Evolutionary conservation across 2,888 invertebrate species (phyloP), one percentile per base, ranked within the genome.

Genomic region (Galerucella nymphaeae): DNA sequence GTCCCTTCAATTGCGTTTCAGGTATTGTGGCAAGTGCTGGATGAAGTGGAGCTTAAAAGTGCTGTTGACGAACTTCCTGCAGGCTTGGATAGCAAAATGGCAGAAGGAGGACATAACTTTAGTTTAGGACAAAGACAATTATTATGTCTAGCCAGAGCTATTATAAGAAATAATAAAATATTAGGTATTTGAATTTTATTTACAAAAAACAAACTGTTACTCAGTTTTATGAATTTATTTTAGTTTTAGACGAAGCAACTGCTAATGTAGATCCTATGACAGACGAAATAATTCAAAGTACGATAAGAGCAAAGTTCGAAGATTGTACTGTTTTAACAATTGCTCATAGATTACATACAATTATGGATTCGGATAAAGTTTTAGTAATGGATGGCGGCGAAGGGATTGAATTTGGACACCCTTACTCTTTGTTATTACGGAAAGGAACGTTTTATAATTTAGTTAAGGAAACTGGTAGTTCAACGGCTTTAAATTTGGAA

Each of bases 281-380:
- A 41, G 94, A 95, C 81, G 90, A 89, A 0, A 85, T 94, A 11
- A 95, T 95, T 76, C 95, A 95, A 83, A 88, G 87, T 30, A 93
- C 94, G 0, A 94, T 95, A 73, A 88, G 94, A 74, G 88, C 87
- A 64, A 93, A 93, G 83, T 95, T 95, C 82, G 88, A 88, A 0
- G 88, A 90, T 23, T 95, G 94, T 83, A 94, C 94, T 0, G 94
- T 95, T 41, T 88, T 96, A 42, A 95, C 95, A 0, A 94, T 96
- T 61, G 95, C 95, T 38, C 95, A 96, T 85, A 89, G 95, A 59
- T 89, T 96, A 8, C 91, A 95, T 81, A 95, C 95, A 0, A 93
- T 96, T 65, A 95, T 96, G 93, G 95, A 96, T 85, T 94, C 93
- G 0, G 94, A 95, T 87, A 90, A 91, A 85, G 92, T 95, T 66